A percentile compares a stretch with the other conserved stretches of the same genome.
These are phyloP conservation scores for Cyanistes caeruleus DNA, from an alignment of 2,113 vertebrate genomes.

Conservation along the genomic window DNA sequence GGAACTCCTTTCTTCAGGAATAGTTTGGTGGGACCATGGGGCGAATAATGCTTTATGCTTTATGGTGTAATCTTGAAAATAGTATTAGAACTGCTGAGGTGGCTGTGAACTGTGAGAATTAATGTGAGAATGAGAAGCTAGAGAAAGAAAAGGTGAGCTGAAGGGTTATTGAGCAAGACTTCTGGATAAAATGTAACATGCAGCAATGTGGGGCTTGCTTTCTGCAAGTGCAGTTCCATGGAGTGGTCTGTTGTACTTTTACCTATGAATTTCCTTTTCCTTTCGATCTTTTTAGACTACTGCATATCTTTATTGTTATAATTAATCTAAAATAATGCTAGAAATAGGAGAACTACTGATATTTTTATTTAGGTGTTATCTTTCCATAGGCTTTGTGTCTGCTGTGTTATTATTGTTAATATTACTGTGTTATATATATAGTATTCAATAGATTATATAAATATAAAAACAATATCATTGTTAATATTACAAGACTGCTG, in stretches of 20 bases:
- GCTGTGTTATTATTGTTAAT: no score
- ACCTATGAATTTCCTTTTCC: neutral
- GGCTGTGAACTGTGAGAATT: neutral
- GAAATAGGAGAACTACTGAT: neutral
- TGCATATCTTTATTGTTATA: neutral
- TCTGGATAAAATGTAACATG: neutral
- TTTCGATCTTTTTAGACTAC: neutral
- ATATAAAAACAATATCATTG: no score
- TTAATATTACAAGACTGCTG: neutral
- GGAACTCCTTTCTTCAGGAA: neutral
- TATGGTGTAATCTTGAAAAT: neutral
- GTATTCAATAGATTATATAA: no score
- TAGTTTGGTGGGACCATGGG: neutral
- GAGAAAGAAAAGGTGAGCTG: neutral
- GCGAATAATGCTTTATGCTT: neutral
- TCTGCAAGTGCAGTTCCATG: fast-evolving
- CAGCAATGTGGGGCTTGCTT: neutral
- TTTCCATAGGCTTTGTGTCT: neutral
- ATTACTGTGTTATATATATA: no score
- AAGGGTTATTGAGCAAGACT: neutral
- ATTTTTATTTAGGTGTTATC: neutral
- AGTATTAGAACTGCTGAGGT: neutral
- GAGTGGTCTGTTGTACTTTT: neutral
- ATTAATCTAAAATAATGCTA: neutral
- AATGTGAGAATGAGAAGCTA: neutral